Evolutionary conservation across 2,888 invertebrate genomes (phyloP), one percentile per base, ranked within the genome.

Genomic region (Adelognathus sp.): DNA sequence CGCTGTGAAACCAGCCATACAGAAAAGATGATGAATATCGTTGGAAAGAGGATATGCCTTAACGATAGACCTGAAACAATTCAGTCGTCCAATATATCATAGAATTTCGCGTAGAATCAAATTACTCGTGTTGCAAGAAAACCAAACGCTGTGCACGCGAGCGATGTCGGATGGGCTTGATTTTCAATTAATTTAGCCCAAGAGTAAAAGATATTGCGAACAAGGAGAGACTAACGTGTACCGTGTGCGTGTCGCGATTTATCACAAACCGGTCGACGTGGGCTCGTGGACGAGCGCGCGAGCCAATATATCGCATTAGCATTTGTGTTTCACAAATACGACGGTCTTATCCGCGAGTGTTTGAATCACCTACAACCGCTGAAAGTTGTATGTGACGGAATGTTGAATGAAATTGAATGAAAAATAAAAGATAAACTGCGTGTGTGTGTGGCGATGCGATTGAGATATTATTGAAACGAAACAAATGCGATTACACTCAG

Each of bases 111-210:
- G 27, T 44, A 52, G 61, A n/a, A 27, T 77, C 67, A 24, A 56
- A 63, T 72, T 67, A 72, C 75, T 54, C 39, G 11, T n/a, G n/a
- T 9, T 60, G 21, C 21, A 33, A 70, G 33, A 21, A 56, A 39
- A 14, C 14, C 41, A 67, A 44, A 58, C 46, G 14, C n/a, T 41
- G 39, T 75, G 69, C 75, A 76, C 67, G 80, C 71, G 69, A 71
- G 67, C 73, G 52, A 39, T 70, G 76, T 61, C 74, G 64, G 74
- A 61, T 66, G 71, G 76, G 80, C 82, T 85, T 86, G 85, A 88
- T 88, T 88, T 87, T 85, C 87, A 88, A 88, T 88, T 88, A 88
- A 88, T 88, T 86, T 85, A 66, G 77, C 63, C 50, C 72, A 75
- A 74, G 54, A 71, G 72, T 80, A 83, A 86, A 85, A 85, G 80